These are phyloP conservation scores for Melanostigma gelatinosum DNA, from an alignment of 2,113 vertebrate genomes.

Conservation along the genomic window DNA sequence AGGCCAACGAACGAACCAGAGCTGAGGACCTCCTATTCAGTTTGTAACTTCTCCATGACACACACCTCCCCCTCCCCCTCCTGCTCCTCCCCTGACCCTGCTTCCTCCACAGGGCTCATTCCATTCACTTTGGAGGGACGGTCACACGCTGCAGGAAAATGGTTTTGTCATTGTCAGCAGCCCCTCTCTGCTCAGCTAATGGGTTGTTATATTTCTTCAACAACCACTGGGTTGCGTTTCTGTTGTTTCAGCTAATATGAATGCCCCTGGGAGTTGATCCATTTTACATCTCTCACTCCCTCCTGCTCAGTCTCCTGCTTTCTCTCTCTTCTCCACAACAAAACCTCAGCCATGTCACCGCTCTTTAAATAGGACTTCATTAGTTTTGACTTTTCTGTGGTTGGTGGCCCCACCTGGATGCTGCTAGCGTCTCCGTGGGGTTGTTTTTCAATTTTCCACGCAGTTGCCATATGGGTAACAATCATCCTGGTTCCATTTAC, in stretches of 20 bases:
- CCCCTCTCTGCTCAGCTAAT: constrained; percentile 57
- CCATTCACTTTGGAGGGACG: constrained; percentile 27
- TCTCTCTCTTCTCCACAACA: constrained; percentile 31
- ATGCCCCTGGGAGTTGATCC: constrained; percentile 73
- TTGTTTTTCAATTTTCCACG: constrained; percentile 43
- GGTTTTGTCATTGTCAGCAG: constrained; percentile 54
- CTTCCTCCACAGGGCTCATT: constrained; percentile 28
- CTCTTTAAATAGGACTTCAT: constrained; percentile 65
- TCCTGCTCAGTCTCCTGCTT: constrained; percentile 22
- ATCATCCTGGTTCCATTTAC: constrained; percentile 50
- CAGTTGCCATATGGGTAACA: constrained; percentile 8
- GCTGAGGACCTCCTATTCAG: constrained; percentile 11
- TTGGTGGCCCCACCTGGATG: constrained; percentile 42
- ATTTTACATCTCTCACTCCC: constrained; percentile 66
- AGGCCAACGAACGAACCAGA: constrained; percentile 34
- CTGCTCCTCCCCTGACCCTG: neutral
- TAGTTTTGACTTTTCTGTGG: constrained; percentile 45
- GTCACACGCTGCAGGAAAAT: constrained; percentile 15
- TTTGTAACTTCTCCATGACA: constrained; percentile 19
- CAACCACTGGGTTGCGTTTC: constrained; percentile 57
- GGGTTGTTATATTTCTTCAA: constrained; percentile 68
- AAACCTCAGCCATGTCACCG: constrained; percentile 29
- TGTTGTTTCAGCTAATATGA: constrained; percentile 64
- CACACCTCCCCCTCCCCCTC: neutral
- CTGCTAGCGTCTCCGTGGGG: constrained; percentile 22